Evolutionary conservation across 2,888 invertebrate species (phyloP), one percentile per base, ranked within the genome.

Genomic region (Tetheella fluctuosa): DNA sequence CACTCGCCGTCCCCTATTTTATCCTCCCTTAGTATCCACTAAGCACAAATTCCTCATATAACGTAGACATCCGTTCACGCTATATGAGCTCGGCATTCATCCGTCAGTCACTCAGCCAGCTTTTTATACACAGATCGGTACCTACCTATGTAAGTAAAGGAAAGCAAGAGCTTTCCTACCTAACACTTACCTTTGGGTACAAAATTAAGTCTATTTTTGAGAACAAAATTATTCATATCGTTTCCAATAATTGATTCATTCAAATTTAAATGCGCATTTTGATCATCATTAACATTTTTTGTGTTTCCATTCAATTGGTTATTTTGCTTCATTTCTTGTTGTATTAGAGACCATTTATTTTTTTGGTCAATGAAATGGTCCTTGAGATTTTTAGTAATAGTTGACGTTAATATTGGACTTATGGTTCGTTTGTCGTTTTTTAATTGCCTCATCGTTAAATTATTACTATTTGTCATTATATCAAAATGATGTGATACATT

Each of bases 141-240:
- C n/a, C n/a, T n/a, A n/a, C n/a, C n/a, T n/a, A n/a, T n/a, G n/a
- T n/a, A n/a, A n/a, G n/a, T n/a, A n/a, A n/a, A n/a, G n/a, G n/a
- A n/a, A n/a, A 52, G 20, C 7, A 23, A 15, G 6, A 15, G 30
- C 8, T 30, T 30, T 54, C 10, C 4, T 20, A 28, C 17, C 7
- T 23, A n/a, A 15, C 1, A 12, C 5, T 59, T 77, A 93, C 95
- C 95, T 92, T 95, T 95, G 0, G 95, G 95, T 37, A 95, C 67
- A 80, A 94, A 94, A 30, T 85, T 80, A n/a, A 81, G 81, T 71
- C 95, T 86, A 68, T 84, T 84, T 57, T 79, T 85, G 13, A 95
- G 74, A 64, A 82, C 73, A 72, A 90, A 94, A 77, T 70, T 61
- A 59, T 77, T 74, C 0, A 62, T 60, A 39, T 73, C 64, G 78